Evolutionary conservation across 2,113 vertebrate genomes (phyloP), one percentile per base, ranked within the genome.

Genomic region (Tinamus guttatus): DNA sequence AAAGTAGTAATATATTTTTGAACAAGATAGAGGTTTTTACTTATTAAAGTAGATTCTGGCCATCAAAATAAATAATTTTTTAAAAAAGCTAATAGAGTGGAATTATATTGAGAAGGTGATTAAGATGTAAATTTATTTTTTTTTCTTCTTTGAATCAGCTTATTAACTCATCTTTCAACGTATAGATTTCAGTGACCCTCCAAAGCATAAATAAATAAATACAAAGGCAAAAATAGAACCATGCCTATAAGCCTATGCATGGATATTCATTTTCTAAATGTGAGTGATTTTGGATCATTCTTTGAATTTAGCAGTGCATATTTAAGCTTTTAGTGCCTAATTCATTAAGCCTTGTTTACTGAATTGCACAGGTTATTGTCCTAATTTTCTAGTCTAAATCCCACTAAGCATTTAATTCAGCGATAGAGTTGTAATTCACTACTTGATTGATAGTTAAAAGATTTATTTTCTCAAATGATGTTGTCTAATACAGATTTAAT

Each of bases 291-390:
- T 25, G 83, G 19, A 36, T 75, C 54, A 36, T 86, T 83, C 24
- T 87, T 74, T 75, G 22, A 77, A 79, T 75, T 87, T 80, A 82
- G 12, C 12, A 71, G 62, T 88, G 51, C 18, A 49, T 6, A 43
- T 87, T 75, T 92, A 80, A 54, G 30, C 64, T 63, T 40, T 65
- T 78, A 78, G 76, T 89, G 71, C 75, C 91, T 96, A 82, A 77
- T 85, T 93, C 62, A 34, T 94, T 83, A 93, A 83, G 73, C 73
- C 67, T 85, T 71, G 18, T 83, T 94, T 93, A 68, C 34, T 89
- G 59, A 95, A 58, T 68, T 71, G 34, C 79, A 58, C 74, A 85
- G 69, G 45, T 8, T 94, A 54, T 84, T 77, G 38, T 78, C 75
- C 79, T 90, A 89, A 71, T 87, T 79, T 90, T 63, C 62, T 82